Evolutionary conservation across 2,797 vertebrate species (phyloP).

Genomic region (Uromys caudimaculatus): DNA sequence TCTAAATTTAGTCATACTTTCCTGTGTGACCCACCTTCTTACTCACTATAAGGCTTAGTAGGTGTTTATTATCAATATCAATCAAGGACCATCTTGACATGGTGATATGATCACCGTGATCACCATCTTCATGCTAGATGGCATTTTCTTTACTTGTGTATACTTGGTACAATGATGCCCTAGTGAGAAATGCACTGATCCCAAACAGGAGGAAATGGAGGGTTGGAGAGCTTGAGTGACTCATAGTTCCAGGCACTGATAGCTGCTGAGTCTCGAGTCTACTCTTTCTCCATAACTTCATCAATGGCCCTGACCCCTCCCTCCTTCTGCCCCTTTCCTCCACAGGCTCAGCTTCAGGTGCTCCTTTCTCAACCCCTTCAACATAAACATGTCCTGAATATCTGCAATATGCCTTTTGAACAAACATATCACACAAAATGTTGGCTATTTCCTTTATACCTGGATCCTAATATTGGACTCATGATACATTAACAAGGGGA

Average conservation of each 20-base stretch:
- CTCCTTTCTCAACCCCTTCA: slow-evolving; percentile 11
- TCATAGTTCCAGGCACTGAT: neutral
- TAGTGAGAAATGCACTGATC: neutral
- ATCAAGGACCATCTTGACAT: neutral
- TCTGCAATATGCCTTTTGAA: neutral
- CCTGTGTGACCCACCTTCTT: neutral
- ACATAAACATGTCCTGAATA: neutral
- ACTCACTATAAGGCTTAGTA: slow-evolving; percentile 4
- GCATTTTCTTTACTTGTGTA: neutral
- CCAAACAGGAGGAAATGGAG: neutral
- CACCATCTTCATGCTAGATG: neutral
- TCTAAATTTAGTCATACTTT: slow-evolving; percentile 39
- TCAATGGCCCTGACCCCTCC: neutral
- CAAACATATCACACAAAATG: neutral
- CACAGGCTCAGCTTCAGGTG: neutral
- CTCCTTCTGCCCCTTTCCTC: neutral
- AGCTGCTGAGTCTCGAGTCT: neutral
- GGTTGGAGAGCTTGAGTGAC: neutral
- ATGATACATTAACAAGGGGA: neutral
- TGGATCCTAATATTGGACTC: neutral
- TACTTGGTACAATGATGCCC: neutral
- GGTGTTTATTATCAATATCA: neutral
- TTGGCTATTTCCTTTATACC: neutral
- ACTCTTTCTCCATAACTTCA: neutral
- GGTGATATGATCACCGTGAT: neutral